A percentile compares a stretch with the other conserved stretches of the same genome.
Conservation (phyloP, 2,888 invertebrate species). For the Erebia palarica region DNA sequence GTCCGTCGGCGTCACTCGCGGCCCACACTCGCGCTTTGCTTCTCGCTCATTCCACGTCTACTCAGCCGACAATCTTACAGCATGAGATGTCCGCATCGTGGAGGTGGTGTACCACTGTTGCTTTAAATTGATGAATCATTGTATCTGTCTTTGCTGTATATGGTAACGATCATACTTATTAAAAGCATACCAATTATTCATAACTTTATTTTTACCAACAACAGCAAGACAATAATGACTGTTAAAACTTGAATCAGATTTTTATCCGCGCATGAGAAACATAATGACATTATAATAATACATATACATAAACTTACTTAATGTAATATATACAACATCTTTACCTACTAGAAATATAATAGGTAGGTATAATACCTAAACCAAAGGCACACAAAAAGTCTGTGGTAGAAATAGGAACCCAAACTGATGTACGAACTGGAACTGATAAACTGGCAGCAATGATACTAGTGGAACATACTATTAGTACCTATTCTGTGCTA, state of each 20-base stretch:
- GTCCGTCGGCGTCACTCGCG: conserved; percentile 62
- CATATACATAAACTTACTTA: too few relatives aligned
- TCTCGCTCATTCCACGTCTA: conserved; percentile 79
- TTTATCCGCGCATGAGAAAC: not conserved
- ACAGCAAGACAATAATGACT: conserved; percentile 49
- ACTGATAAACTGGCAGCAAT: too few relatives aligned
- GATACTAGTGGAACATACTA: too few relatives aligned
- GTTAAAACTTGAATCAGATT: conserved; percentile 18
- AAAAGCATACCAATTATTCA: conserved; percentile 56
- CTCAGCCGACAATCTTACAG: conserved; percentile 43
- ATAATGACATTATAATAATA: not conserved
- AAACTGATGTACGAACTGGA: too few relatives aligned
- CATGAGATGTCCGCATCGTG: conserved; percentile 37
- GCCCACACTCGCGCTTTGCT: conserved; percentile 70
- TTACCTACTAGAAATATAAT: not conserved
- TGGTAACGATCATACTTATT: conserved; percentile 55
- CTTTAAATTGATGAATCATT: conserved; percentile 74
- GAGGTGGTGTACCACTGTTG: conserved; percentile 54
- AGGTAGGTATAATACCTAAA: too few relatives aligned
- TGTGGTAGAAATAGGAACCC: too few relatives aligned
- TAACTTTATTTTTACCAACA: conserved; percentile 53
- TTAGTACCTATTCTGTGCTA: too few relatives aligned
- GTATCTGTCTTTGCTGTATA: conserved; percentile 67
- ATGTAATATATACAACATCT: too few relatives aligned
- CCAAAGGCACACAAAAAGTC: too few relatives aligned